Percentiles rank a stretch among this genome's conserved stretches.
Evolutionary conservation across 2,113 vertebrate genomes (phyloP).

Genomic region (Saguinus imperator): DNA sequence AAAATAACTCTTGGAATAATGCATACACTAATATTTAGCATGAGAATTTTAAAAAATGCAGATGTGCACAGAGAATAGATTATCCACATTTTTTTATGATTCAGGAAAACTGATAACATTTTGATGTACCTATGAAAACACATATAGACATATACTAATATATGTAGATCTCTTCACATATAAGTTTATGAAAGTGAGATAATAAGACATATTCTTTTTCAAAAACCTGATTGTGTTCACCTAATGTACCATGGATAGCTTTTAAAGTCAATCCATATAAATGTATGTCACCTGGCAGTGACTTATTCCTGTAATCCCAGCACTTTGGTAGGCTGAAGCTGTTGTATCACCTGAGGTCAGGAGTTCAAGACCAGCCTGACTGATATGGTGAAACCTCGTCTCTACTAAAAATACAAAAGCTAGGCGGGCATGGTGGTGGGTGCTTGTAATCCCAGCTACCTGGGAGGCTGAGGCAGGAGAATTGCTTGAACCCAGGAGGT

Average conservation of each 20-base stretch:
- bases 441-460: too few relatives aligned
- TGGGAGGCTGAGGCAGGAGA: too few relatives aligned
- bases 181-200: slow-evolving; percentile 22
- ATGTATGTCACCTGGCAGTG: background rate
- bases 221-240: background rate
- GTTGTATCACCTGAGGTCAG: too few relatives aligned
- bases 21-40: slow-evolving; percentile 14
- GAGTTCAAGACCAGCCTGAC: too few relatives aligned
- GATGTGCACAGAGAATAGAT: background rate
- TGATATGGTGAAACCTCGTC: too few relatives aligned
- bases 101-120: background rate
- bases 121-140: background rate
- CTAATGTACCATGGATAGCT: background rate
- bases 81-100: background rate
- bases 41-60: slow-evolving; percentile 24
- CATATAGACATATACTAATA: background rate
- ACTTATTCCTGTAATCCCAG: too few relatives aligned
- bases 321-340: too few relatives aligned
- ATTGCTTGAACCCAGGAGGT: too few relatives aligned
- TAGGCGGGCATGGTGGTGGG: too few relatives aligned
- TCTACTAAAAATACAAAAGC: too few relatives aligned
- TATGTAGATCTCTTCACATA: background rate
- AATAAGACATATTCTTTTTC: background rate
- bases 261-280: background rate
- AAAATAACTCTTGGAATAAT: slow-evolving; percentile 36